These are phyloP conservation scores for Tor tambroides DNA, from an alignment of 2,113 vertebrate species.

Conservation along the genomic window DNA sequence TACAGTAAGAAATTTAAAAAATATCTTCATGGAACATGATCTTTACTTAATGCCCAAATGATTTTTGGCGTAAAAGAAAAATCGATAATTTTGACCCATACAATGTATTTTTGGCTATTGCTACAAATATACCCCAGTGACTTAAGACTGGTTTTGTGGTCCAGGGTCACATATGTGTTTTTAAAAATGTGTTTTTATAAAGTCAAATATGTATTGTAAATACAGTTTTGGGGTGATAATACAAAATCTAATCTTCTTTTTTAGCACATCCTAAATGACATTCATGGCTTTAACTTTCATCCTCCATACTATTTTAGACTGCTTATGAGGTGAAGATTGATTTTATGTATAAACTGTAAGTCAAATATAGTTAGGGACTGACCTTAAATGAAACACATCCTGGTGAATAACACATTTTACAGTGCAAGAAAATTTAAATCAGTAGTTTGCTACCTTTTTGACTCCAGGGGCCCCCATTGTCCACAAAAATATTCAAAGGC, in stretches of 20 bases:
- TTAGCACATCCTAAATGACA: neutral
- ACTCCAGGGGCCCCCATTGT: neutral
- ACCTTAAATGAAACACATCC: neutral
- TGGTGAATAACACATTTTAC: neutral
- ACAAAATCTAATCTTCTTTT: neutral
- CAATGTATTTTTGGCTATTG: too few species aligned
- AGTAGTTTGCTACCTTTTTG: neutral
- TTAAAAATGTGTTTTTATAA: neutral
- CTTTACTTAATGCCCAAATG: too few species aligned
- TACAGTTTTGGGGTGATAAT: neutral
- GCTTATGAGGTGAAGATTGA: neutral
- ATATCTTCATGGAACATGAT: too few species aligned
- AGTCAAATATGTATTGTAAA: neutral
- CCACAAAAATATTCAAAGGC: neutral
- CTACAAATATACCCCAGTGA: too few species aligned
- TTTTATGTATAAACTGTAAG: neutral
- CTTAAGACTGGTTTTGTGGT: too few species aligned
- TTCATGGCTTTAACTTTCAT: neutral
- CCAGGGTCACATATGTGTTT: neutral
- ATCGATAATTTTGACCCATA: too few species aligned
- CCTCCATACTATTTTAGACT: neutral
- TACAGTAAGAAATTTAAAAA: too few species aligned
- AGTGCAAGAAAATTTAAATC: neutral
- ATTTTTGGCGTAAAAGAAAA: too few species aligned
- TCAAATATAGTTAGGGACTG: neutral